A percentile compares a stretch with the other conserved stretches of the same genome.
These are phyloP conservation scores for Thyatira batis DNA, from an alignment of 2,888 invertebrate genomes.

Conservation along the genomic window DNA sequence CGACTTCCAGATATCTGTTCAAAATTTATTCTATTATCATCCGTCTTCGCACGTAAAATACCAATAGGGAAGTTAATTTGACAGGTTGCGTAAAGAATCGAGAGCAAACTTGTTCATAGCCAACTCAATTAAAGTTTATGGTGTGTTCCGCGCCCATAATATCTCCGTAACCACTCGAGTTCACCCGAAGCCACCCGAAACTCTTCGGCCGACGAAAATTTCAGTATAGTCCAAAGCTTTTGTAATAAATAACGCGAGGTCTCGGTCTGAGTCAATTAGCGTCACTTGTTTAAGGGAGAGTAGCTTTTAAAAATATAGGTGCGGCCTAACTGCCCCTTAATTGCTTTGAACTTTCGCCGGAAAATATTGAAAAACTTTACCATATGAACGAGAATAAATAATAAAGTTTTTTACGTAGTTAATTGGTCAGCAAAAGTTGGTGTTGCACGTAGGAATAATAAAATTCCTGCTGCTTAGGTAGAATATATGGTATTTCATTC, in stretches of 20 bases:
- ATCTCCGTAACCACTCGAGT: conserved; percentile 1
- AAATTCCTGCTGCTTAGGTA: neutral
- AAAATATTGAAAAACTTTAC: neutral
- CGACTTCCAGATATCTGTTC: neutral
- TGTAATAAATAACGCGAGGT: conserved; percentile 43
- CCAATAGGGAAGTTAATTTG: conserved; percentile 9
- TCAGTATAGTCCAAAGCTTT: conserved; percentile 29
- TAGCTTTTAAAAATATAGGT: conserved; percentile 34
- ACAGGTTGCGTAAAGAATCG: conserved; percentile 16
- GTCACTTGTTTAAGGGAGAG: conserved; percentile 42
- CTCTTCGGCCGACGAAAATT: conserved; percentile 23
- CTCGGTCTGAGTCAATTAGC: conserved; percentile 46
- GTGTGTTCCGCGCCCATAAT: conserved; percentile 20
- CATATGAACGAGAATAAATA: neutral
- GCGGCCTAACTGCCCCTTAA: conserved; percentile 22
- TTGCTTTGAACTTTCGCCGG: conserved; percentile 26
- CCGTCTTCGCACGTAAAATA: conserved; percentile 2
- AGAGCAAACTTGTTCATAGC: conserved; percentile 2
- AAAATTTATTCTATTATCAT: neutral
- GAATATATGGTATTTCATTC: no score
- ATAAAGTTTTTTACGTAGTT: neutral
- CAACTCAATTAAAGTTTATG: conserved; percentile 34
- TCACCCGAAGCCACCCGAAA: conserved; percentile 8
- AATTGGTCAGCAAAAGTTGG: neutral
- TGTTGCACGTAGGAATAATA: neutral